Evolutionary conservation across 2,113 vertebrate species (phyloP).

Genomic region (Camelus dromedarius): DNA sequence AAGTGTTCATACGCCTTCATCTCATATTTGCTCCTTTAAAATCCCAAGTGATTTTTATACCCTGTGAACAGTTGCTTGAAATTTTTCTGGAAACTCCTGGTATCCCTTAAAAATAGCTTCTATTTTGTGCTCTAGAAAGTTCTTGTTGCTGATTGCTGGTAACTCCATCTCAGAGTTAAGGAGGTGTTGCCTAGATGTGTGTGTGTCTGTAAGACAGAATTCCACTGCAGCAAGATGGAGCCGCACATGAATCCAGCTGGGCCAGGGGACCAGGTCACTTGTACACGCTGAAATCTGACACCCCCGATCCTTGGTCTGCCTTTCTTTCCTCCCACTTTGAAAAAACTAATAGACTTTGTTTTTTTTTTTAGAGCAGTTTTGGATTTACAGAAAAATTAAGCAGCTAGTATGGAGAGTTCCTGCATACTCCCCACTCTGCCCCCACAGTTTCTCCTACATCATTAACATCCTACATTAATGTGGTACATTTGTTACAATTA

Average conservation of each 20-base stretch:
- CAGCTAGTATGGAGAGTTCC: background rate
- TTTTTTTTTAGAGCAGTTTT: background rate
- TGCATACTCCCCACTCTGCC: background rate
- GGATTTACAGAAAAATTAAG: background rate
- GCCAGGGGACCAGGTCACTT: background rate
- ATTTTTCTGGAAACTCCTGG: background rate
- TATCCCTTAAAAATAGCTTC: constrained; percentile 37
- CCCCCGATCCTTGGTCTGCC: background rate
- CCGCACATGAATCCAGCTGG: background rate
- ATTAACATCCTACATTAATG: background rate
- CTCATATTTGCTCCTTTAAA: background rate
- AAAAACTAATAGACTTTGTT: background rate
- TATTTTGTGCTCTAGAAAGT: background rate
- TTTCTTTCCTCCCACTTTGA: background rate
- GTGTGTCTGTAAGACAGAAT: fast-evolving
- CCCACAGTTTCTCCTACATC: background rate
- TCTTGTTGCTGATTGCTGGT: background rate
- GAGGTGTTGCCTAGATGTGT: background rate
- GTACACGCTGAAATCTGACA: background rate
- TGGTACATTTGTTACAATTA: background rate
- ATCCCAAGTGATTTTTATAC: background rate
- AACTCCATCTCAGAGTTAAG: background rate
- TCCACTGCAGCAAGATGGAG: background rate
- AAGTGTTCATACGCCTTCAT: background rate
- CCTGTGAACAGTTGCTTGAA: background rate